Percentiles rank a stretch among this genome's conserved stretches.
phyloP scores from a whole-genome alignment of 2,888 invertebrate species.

The Enchytraeus crypticus region DNA sequence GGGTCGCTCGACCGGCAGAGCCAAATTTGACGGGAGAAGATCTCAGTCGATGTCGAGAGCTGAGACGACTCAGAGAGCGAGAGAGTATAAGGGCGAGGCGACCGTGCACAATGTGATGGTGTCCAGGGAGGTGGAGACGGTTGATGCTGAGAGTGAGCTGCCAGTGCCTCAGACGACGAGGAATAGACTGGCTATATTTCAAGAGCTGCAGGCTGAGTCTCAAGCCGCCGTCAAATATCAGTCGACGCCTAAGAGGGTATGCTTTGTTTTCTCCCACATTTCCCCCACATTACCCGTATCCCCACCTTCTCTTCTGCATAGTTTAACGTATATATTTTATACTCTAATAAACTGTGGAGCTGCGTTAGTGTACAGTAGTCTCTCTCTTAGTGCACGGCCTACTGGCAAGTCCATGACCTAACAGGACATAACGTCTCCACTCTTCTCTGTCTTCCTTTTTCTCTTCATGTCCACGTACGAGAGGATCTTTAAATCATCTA shows the following conservation, averaged over 20 bases:
- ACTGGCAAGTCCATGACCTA: too few relatives aligned
- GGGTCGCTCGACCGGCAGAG: neutral
- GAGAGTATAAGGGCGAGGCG: neutral
- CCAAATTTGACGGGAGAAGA: neutral
- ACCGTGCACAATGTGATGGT: neutral
- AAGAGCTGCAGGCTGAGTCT: conserved; percentile 61
- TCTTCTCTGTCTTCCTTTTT: too few relatives aligned
- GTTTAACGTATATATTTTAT: too few relatives aligned
- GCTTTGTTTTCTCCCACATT: too few relatives aligned
- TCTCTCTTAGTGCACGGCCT: too few relatives aligned
- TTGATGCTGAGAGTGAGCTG: neutral
- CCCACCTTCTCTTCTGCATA: too few relatives aligned
- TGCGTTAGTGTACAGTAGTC: too few relatives aligned
- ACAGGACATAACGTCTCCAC: too few relatives aligned
- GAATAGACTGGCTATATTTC: conserved; percentile 72
- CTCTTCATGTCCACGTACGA: too few relatives aligned
- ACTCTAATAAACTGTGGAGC: too few relatives aligned
- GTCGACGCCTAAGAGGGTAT: neutral
- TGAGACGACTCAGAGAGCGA: conserved; percentile 2
- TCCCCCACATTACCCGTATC: too few relatives aligned
- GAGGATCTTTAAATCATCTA: too few relatives aligned
- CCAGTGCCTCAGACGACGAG: conserved; percentile 5
- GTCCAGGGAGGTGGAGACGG: neutral
- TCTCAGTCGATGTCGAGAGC: conserved; percentile 8
- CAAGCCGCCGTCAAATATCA: neutral